phyloP scores from a whole-genome alignment of 2,113 vertebrate species.

The Lepisosteus osseus region DNA sequence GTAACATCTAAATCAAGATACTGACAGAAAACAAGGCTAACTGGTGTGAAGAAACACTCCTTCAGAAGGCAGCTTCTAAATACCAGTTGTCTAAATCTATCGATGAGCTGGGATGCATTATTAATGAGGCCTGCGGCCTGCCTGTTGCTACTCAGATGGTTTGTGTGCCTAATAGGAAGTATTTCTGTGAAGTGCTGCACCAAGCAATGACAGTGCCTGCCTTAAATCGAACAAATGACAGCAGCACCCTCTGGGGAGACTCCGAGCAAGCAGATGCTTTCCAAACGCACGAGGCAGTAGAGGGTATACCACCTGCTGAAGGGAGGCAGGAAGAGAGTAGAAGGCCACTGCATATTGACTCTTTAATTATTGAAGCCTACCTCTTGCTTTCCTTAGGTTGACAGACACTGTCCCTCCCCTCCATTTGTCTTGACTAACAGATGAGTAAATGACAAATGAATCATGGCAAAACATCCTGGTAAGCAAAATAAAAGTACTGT shows the following conservation, averaged over 20 bases:
- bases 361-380: constrained; percentile 70
- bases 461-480: constrained; percentile 5
- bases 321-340: constrained; percentile 43
- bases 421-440: constrained; percentile 30
- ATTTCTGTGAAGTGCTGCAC: constrained; percentile 69
- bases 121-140: constrained; percentile 74
- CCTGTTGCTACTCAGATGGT: constrained; percentile 75
- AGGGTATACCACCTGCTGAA: constrained; percentile 65
- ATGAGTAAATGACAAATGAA: background rate
- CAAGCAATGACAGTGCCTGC: constrained; percentile 70
- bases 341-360: constrained; percentile 56
- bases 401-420: constrained; percentile 25
- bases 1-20: constrained; percentile 75
- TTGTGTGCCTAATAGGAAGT: constrained; percentile 70
- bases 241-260: constrained; percentile 59
- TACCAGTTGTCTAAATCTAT: constrained; percentile 83
- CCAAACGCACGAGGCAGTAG: constrained; percentile 48
- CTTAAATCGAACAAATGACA: constrained; percentile 77
- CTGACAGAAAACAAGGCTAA: constrained; percentile 71
- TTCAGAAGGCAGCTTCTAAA: constrained; percentile 76
- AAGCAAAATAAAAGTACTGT: background rate
- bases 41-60: constrained; percentile 58
- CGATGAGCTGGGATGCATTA: constrained; percentile 81
- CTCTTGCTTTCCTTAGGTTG: constrained; percentile 24
- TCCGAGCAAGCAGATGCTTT: constrained; percentile 59